Percentiles rank a stretch among this genome's conserved stretches.
phyloP scores from a whole-genome alignment of 2,113 vertebrate species.

The Paramormyrops kingsleyae region DNA sequence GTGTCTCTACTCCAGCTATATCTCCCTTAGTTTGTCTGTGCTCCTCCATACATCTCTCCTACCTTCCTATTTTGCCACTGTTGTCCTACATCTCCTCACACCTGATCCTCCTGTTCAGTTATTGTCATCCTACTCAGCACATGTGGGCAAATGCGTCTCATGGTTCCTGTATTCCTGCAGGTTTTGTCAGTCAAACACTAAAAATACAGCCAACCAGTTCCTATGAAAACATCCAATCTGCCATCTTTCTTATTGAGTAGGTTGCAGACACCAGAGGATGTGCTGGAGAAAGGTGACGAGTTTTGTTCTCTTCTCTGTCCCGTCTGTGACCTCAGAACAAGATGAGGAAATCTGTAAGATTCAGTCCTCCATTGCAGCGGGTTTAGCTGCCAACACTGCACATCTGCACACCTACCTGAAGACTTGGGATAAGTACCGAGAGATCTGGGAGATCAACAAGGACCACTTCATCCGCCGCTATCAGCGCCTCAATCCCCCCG shows the following conservation, averaged over 20 bases:
- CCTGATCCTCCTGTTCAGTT: not conserved
- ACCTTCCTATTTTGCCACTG: not conserved
- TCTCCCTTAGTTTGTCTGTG: not conserved
- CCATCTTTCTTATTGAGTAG: not conserved
- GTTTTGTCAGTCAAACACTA: not conserved
- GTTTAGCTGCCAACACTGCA: slow-evolving; percentile 60
- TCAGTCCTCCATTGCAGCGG: slow-evolving; percentile 61
- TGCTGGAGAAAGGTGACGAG: not conserved
- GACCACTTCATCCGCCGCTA: slow-evolving; percentile 73
- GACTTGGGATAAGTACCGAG: slow-evolving; percentile 75
- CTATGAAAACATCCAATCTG: not conserved
- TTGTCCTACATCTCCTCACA: not conserved
- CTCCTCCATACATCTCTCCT: not conserved
- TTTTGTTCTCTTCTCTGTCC: not conserved
- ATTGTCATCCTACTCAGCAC: not conserved
- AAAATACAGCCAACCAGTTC: not conserved
- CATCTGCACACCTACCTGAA: slow-evolving; percentile 71
- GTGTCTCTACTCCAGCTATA: not conserved
- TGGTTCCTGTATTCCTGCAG: not conserved
- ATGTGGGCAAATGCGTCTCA: not conserved
- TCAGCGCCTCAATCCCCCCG: slow-evolving; percentile 67
- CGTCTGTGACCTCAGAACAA: slow-evolving; percentile 50
- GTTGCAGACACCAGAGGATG: no score
- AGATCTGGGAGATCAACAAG: slow-evolving; percentile 84
- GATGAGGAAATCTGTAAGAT: slow-evolving; percentile 79